Base-by-base conservation (phyloP, 2,797 vertebrate genomes). In the Chloroceryle inda region DNA sequence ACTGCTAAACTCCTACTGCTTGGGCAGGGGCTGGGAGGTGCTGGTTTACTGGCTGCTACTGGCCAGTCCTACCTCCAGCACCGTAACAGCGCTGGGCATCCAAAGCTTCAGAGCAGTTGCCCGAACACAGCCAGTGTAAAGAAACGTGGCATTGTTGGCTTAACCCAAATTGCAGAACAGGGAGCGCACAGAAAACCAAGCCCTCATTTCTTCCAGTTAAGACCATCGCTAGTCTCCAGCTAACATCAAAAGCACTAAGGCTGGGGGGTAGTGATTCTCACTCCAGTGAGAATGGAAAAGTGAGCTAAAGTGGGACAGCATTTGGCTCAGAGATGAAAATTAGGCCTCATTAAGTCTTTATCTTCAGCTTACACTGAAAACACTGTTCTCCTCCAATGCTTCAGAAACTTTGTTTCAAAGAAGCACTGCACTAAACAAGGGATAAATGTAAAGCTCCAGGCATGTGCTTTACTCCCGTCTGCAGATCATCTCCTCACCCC, bases 301-400 rank as follows among this genome's bases (percentile, higher is more conserved):
- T 38, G 81, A 95, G 81, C 21, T 89, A 80, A 94, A 82, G 44
- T 87, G 84, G 91, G 92, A 91, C 50, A 84, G 74, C 24, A 40
- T 79, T 66, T 87, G 81, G 49, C 81, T 93, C 86, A 78, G 87
- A 95, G 64, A 87, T 56, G 64, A 92, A 96, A 94, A 94, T 85
- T 67, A 94, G 89, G 63, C 40, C 87, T 94, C 81, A 89, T 96
- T 95, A 95, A 91, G 68, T 89, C 75, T 89, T 91, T 69, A 74
- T 79, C 94, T 95, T 91, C 75, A 83, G 16, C 89, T 94, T 64
- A 56, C 14, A 16, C 61, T 63, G 44, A 85, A 92, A 87, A 71
- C 45, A 59, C 49, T 20, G 22, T 59, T 89, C 92, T 87, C 45
- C 44, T 91, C 29, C 44, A 66, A 21, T 59, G 49, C 59, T 85